Percentiles rank a stretch among this genome's conserved stretches.
Evolutionary conservation across 2,113 vertebrate genomes (phyloP).

Genomic region (Gadus chalcogrammus): DNA sequence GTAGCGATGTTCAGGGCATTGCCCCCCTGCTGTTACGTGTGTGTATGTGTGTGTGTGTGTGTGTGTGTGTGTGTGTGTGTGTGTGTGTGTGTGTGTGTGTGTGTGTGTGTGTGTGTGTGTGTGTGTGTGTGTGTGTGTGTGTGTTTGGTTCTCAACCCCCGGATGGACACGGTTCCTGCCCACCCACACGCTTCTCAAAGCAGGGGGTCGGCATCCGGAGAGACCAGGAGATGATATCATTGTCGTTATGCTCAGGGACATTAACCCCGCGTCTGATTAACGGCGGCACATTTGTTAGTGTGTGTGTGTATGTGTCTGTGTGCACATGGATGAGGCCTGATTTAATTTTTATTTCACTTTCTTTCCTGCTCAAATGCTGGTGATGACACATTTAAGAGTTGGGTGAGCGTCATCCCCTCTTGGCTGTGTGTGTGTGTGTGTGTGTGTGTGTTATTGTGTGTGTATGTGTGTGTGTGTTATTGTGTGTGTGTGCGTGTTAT

Average conservation of each 20-base stretch:
- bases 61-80: background rate
- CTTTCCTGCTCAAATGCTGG: no score
- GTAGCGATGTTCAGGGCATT: no score
- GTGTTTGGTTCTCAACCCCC: background rate
- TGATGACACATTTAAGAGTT: background rate
- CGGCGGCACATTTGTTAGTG: background rate
- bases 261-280: background rate
- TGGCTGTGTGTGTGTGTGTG: background rate
- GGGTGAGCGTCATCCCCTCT: background rate
- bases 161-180: no score
- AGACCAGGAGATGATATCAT: no score
- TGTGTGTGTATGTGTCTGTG: background rate
- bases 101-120: background rate
- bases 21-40: no score
- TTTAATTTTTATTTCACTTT: background rate
- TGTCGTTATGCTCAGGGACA: no score
- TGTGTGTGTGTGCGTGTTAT: background rate
- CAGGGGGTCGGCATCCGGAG: background rate
- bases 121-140: background rate
- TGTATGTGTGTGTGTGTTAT: background rate
- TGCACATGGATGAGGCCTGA: background rate
- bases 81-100: background rate
- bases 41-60: conserved; percentile 1
- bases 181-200: background rate
- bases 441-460: background rate